A percentile compares a stretch with the other conserved stretches of the same genome.
Conservation (phyloP, 1,140 invertebrate genomes). For the Apis dorsata region DNA sequence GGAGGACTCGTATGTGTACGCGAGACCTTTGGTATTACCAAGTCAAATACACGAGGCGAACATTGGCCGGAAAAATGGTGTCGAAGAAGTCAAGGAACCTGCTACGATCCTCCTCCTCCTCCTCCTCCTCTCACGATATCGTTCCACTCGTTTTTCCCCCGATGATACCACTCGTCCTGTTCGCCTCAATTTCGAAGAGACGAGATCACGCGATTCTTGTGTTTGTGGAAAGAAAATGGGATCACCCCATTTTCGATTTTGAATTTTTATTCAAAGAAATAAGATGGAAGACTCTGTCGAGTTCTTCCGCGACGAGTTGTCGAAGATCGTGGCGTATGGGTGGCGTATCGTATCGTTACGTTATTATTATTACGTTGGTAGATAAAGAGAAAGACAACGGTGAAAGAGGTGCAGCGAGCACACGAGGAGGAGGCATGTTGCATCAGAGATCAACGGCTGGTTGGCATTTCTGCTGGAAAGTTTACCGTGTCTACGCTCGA, state of each 20-base stretch:
- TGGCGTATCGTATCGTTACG: neutral
- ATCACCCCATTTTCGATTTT: neutral
- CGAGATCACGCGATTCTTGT: constrained; percentile 6
- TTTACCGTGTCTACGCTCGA: constrained; percentile 62
- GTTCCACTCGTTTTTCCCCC: constrained; percentile 1
- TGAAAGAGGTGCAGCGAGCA: constrained; percentile 18
- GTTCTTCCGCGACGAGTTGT: no score
- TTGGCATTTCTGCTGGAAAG: constrained; percentile 70
- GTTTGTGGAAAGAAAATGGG: neutral
- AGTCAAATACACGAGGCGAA: constrained; percentile 75
- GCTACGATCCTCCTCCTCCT: constrained; percentile 40
- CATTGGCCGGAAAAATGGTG: constrained; percentile 73
- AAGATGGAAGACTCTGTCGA: no score
- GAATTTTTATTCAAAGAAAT: neutral
- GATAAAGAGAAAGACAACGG: constrained; percentile 4
- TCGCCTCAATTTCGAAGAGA: constrained; percentile 65
- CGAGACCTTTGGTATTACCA: constrained; percentile 77
- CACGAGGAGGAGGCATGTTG: constrained; percentile 54
- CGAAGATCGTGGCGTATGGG: no score
- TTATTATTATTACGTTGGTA: neutral
- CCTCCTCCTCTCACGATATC: constrained; percentile 27
- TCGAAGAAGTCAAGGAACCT: constrained; percentile 74
- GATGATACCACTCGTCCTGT: constrained; percentile 2
- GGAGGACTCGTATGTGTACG: constrained; percentile 50
- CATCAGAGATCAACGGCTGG: constrained; percentile 65